phyloP scores from a whole-genome alignment of 2,113 vertebrate genomes.

The Meleagris gallopavo region DNA sequence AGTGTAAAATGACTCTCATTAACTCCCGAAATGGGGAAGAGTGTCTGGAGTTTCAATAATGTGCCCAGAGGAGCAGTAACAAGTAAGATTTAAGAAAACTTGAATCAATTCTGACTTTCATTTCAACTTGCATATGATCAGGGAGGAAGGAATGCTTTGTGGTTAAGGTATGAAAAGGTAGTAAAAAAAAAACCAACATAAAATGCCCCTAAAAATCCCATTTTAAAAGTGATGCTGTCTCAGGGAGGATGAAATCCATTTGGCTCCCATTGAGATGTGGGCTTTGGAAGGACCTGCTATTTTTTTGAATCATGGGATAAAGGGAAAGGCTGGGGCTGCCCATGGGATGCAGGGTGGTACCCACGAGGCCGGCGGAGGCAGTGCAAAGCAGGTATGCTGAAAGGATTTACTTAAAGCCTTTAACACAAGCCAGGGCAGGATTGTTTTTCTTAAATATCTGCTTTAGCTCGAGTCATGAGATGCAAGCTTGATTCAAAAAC shows the following conservation, averaged over 20 bases:
- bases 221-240: not conserved
- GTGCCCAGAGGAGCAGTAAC: conserved; percentile 36
- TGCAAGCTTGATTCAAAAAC: not conserved
- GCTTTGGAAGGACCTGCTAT: not conserved
- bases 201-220: not conserved
- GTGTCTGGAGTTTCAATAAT: conserved; percentile 7
- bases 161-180: not conserved
- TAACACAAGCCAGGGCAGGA: not conserved
- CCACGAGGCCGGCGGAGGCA: fast-evolving
- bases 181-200: not conserved
- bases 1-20: conserved; percentile 56
- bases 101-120: conserved; percentile 56
- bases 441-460: not conserved
- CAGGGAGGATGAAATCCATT: not conserved
- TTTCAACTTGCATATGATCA: conserved; percentile 1
- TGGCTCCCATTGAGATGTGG: not conserved
- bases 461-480: not conserved
- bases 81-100: conserved; percentile 51
- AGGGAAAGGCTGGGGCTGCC: not conserved
- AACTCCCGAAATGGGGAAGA: conserved; percentile 12
- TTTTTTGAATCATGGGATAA: fast-evolving
- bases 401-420: not conserved
- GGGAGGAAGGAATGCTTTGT: not conserved
- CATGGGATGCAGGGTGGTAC: not conserved
- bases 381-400: not conserved